A percentile compares a stretch with the other conserved stretches of the same genome.
phyloP scores from a whole-genome alignment of 2,888 invertebrate genomes.

The Lithophane leautieri region DNA sequence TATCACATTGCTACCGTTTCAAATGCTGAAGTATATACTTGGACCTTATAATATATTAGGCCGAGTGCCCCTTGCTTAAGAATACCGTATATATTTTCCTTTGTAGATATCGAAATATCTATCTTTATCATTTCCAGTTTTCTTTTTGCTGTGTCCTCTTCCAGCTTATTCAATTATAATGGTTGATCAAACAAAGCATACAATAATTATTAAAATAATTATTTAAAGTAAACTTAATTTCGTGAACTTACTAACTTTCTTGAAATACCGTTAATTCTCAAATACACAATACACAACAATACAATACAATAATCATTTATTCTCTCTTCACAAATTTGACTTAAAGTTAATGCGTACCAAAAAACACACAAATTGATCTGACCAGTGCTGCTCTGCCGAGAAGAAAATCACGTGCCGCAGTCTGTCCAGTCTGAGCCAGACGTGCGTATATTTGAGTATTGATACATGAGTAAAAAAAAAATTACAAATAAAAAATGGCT shows the following conservation, averaged over 20 bases:
- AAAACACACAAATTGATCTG: not conserved
- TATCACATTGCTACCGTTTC: constrained; percentile 54
- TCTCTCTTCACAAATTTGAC: too few relatives aligned
- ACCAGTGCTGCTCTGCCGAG: not conserved
- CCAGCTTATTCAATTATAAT: not conserved
- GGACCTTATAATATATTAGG: constrained; percentile 48
- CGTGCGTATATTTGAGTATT: not conserved
- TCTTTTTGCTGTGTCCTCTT: not conserved
- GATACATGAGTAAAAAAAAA: not conserved
- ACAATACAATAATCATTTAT: too few relatives aligned
- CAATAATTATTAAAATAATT: too few relatives aligned
- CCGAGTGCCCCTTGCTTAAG: constrained; percentile 15
- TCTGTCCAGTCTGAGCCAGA: not conserved
- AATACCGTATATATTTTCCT: constrained; percentile 33
- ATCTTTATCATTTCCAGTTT: not conserved
- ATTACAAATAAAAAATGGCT: too few relatives aligned
- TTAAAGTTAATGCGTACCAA: too few relatives aligned
- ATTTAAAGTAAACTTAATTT: not conserved
- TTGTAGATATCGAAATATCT: constrained; percentile 19
- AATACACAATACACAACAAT: not conserved
- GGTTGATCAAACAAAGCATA: not conserved
- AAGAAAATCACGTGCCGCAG: not conserved
- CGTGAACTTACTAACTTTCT: not conserved
- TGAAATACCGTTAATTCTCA: not conserved
- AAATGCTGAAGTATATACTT: constrained; percentile 52